Base-by-base conservation (phyloP, 2,797 vertebrate species). In the Gymnoscopelus microlampas region DNA sequence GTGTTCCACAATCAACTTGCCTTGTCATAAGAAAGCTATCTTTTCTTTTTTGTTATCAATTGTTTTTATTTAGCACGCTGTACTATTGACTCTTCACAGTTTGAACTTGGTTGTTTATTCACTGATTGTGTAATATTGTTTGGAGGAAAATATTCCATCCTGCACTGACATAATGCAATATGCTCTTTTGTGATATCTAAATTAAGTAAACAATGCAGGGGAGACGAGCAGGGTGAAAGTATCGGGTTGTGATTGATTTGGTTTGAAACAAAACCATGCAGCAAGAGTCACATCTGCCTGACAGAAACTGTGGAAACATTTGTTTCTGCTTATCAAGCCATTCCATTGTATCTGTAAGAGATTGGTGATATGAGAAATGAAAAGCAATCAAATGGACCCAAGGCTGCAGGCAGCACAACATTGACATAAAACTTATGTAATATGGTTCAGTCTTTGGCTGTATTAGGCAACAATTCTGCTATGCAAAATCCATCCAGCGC, bases 231-330 rank as follows among this genome's bases (percentile, higher is more conserved):
- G 47, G 63, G 73, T 69, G 79, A 80, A 84, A 75, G 23, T 11
- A 69, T 81, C 66, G 77, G 69, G 77, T 78, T 68, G 39, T 81
- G 68, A 78, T 79, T 80, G 70, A 62, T 47, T 19, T 39, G 14
- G 13, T 9, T 59, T 15, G 66, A 63, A 82, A 78, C 59, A 19
- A 62, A 83, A 83, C 68, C 51, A 58, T 39, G 47, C 23, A 67
- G 14, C 14, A 2, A 48, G 61, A 47, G 64, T 60, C 15, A 83
- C 90, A 91, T 88, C 82, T 89, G 88, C 57, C 55, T 54, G 9
- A 78, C 88, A 86, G 87, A 84, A 53, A 79, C 82, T 6, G 8
- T 55, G 60, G 82, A 84, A 81, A 68, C 75, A 73, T 89, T 87
- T 78, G 86, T 79, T 82, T 87, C 80, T 84, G 78, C 80, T 82